phyloP scores from a whole-genome alignment of 2,888 invertebrate genomes.

The Cylindroiulus punctatus region DNA sequence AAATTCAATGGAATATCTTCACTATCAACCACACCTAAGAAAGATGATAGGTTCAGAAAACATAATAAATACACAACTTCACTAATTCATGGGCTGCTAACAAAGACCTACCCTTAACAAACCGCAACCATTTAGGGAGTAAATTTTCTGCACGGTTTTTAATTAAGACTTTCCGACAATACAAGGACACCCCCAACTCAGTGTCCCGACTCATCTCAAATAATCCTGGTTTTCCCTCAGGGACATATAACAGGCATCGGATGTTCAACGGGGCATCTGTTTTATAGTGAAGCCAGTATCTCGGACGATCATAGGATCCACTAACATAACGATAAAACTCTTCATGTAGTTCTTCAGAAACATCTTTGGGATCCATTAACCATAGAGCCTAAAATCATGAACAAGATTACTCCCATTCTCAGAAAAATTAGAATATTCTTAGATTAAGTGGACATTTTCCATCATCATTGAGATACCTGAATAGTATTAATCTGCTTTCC shows the following conservation, averaged over 20 bases:
- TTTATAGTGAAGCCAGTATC: slow-evolving; percentile 91
- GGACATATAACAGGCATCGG: slow-evolving; percentile 89
- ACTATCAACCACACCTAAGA: slow-evolving; percentile 90
- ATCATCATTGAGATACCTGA: slow-evolving; percentile 72
- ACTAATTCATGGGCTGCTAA: too few relatives aligned
- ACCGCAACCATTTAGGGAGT: slow-evolving; percentile 93
- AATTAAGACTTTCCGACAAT: slow-evolving; percentile 91
- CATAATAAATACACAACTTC: too few relatives aligned
- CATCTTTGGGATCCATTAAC: slow-evolving; percentile 90
- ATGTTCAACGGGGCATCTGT: slow-evolving; percentile 93
- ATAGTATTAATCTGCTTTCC: slow-evolving; percentile 88
- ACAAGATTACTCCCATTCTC: too few relatives aligned
- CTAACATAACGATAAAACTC: slow-evolving; percentile 92
- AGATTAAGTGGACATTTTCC: too few relatives aligned
- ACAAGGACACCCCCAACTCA: slow-evolving; percentile 86
- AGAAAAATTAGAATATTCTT: too few relatives aligned
- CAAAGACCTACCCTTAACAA: slow-evolving; percentile 79
- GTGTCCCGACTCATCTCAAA: slow-evolving; percentile 90
- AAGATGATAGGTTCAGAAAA: not conserved
- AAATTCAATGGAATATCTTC: slow-evolving; percentile 98
- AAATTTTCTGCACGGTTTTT: slow-evolving; percentile 90
- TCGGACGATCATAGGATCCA: slow-evolving; percentile 85
- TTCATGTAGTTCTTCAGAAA: slow-evolving; percentile 84
- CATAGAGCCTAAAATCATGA: slow-evolving; percentile 69
- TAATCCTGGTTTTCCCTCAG: slow-evolving; percentile 88